Base-by-base conservation (phyloP, 2,888 invertebrate genomes). In the Tineola bisselliella region DNA sequence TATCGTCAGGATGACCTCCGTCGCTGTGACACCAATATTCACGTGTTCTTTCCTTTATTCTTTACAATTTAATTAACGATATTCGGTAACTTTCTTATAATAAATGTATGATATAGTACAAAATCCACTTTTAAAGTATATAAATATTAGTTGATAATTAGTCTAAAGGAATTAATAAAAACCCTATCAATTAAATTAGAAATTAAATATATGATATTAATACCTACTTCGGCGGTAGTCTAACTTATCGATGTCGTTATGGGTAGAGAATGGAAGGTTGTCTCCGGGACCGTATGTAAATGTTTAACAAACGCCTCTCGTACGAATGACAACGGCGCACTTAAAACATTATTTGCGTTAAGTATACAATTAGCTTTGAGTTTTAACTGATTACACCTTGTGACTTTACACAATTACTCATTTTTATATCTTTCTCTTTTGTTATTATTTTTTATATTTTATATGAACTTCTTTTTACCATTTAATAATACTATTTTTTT, bases 301-400 rank as follows among this genome's bases (percentile, higher is more conserved):
- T 78, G 80, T 79, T 79, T 76, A 77, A 79, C 76, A 72, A 78
- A 77, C 73, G 74, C 66, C 71, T 69, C 74, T 71, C 72, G 66
- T 74, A 71, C 72, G 66, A 66, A 12, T 67, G 70, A 72, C 76
- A 70, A 78, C 73, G 75, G 76, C 74, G 75, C 77, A 79, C 79
- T 81, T 76, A 81, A 78, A 77, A 72, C 74, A 74, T 76, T 77
- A 78, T 81, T 80, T 77, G 75, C 73, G 73, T 75, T 75, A 78
- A 79, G 77, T 74, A 78, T 75, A 80, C 79, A 79, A 81, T 84
- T 81, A 81, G 74, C 77, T 73, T 66, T 73, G 71, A 78, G 75
- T 78, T 81, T 75, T 78, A 76, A 78, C 77, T 78, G 77, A 80
- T 81, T 80, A 78, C 74, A 65, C 65, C n/a, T 63, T 31, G 62